Percentiles rank a stretch among this genome's conserved stretches.
Conservation (phyloP, 2,888 invertebrate species). For the Oscheius sp. region DNA sequence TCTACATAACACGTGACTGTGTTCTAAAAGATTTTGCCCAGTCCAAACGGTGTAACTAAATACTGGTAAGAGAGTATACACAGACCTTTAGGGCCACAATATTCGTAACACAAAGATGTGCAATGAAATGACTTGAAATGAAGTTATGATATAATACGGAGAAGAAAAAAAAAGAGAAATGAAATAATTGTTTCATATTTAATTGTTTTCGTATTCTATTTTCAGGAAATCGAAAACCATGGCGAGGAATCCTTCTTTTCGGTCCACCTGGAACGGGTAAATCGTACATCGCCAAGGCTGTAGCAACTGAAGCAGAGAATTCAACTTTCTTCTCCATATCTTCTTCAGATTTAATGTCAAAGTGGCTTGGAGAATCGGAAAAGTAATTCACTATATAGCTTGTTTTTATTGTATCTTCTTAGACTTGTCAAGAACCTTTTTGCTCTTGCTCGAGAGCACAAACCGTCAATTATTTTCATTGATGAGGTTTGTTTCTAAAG, state of each 20-base stretch:
- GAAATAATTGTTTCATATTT: too few relatives aligned
- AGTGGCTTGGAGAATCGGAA: conserved; percentile 99
- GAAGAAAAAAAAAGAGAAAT: too few relatives aligned
- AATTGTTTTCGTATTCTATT: too few relatives aligned
- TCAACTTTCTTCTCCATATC: conserved; percentile 99
- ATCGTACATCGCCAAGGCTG: conserved; percentile 97
- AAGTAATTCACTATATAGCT: conserved; percentile 74
- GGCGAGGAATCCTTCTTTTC: conserved; percentile 96
- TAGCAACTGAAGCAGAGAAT: conserved; percentile 99
- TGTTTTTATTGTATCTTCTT: background rate
- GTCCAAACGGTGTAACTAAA: conserved; percentile 62
- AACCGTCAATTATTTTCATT: conserved; percentile 98
- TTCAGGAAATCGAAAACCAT: conserved; percentile 87
- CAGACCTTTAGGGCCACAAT: conserved; percentile 57
- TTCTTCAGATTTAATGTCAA: conserved; percentile 96
- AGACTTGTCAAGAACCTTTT: conserved; percentile 83
- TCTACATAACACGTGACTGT: conserved; percentile 59
- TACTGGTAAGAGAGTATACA: conserved; percentile 58
- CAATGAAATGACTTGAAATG: conserved; percentile 69
- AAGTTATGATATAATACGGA: conserved; percentile 68
- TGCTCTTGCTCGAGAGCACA: conserved; percentile 89
- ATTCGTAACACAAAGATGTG: conserved; percentile 69
- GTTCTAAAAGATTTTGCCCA: conserved; percentile 59
- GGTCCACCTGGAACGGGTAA: conserved; percentile 99
- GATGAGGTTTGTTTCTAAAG: conserved; percentile 73